Evolutionary conservation across 2,888 invertebrate species (phyloP).

Genomic region (Griposia aprilina): DNA sequence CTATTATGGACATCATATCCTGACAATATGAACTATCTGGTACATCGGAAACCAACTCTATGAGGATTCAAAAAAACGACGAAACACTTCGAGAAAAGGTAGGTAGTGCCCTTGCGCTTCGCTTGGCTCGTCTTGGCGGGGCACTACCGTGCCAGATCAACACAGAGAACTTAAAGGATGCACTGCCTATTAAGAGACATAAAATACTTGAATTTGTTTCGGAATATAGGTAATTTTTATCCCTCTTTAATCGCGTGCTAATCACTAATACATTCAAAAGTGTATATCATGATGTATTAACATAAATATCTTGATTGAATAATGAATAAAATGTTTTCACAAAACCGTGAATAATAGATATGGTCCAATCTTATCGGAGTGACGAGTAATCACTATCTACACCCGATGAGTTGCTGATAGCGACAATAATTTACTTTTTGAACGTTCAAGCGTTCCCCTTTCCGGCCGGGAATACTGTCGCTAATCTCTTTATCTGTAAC

Average conservation of each 20-base stretch:
- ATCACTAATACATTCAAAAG: constrained; percentile 26
- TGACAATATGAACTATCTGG: too few species aligned
- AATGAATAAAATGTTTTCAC: constrained; percentile 54
- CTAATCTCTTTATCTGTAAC: constrained; percentile 58
- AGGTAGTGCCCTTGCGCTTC: too few species aligned
- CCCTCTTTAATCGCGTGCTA: constrained; percentile 22
- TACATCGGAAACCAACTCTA: too few species aligned
- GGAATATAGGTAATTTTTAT: background rate
- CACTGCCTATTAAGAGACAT: background rate
- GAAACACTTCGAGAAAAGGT: too few species aligned
- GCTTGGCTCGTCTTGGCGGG: too few species aligned
- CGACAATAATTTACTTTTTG: constrained; percentile 51
- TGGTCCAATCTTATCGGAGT: constrained; percentile 46
- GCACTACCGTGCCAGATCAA: too few species aligned
- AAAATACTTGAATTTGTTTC: background rate
- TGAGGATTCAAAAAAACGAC: too few species aligned
- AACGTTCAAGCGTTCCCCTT: constrained; percentile 36
- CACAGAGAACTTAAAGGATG: background rate
- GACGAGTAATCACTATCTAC: constrained; percentile 43
- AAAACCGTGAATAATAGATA: constrained; percentile 53
- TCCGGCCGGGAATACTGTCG: constrained; percentile 30
- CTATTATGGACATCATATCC: too few species aligned
- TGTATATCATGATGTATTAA: constrained; percentile 41
- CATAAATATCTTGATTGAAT: constrained; percentile 46
- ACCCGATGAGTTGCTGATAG: constrained; percentile 48